Conservation (phyloP, 35 echinoderm and acorn worm genomes). For the Amphiura filiformis region DNA sequence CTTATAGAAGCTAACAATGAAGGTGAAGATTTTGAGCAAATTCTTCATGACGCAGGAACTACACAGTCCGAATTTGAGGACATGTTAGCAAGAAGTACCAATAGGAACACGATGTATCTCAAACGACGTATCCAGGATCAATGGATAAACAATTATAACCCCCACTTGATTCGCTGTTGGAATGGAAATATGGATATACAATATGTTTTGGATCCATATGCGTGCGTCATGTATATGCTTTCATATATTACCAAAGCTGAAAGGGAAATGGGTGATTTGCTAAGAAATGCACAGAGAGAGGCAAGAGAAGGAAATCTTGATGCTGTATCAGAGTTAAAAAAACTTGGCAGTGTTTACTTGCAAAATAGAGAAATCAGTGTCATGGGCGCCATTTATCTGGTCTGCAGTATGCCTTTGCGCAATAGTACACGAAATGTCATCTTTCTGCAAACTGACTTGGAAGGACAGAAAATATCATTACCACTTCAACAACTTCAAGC, state of each 20-base stretch:
- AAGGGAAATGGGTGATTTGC: conserved; percentile 38
- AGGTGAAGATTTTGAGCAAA: neutral
- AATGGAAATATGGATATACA: conserved; percentile 75
- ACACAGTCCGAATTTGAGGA: conserved; percentile 1
- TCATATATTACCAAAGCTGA: conserved; percentile 37
- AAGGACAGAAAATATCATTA: conserved; percentile 38
- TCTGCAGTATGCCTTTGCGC: conserved; percentile 34
- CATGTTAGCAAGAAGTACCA: neutral
- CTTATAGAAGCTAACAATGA: neutral
- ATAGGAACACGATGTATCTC: conserved; percentile 17
- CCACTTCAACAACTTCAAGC: conserved; percentile 44
- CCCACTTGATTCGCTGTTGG: conserved; percentile 20
- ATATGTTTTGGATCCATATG: conserved; percentile 56
- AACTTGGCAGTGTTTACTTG: conserved; percentile 31
- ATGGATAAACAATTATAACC: conserved; percentile 57
- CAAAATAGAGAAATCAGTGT: conserved; percentile 48
- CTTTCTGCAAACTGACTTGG: neutral
- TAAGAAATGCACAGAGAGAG: conserved; percentile 37
- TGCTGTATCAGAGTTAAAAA: neutral
- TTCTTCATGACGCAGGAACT: neutral
- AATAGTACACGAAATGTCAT: conserved; percentile 21
- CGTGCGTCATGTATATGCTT: conserved; percentile 47
- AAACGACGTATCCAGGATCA: neutral
- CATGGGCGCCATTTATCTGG: conserved; percentile 31
- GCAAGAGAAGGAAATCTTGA: conserved; percentile 33